Conservation (phyloP, 2,113 vertebrate genomes). For the Sceloporus tristichus region DNA sequence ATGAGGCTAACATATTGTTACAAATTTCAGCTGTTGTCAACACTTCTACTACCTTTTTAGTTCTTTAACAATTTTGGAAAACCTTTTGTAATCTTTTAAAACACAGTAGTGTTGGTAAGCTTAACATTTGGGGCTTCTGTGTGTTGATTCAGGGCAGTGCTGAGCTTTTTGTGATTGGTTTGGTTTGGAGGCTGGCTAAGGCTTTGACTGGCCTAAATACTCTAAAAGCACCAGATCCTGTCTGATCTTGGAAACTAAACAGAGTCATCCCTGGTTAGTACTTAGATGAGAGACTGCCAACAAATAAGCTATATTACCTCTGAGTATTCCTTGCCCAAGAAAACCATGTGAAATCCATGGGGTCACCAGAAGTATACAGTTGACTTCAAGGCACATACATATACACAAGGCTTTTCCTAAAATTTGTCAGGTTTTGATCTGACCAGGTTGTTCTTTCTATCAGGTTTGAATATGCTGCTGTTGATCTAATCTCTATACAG, state of each 20-base stretch:
- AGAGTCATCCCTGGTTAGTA: too few species aligned
- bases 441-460: not conserved
- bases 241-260: too few species aligned
- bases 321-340: too few species aligned
- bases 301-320: too few species aligned
- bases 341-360: too few species aligned
- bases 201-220: not conserved
- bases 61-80: slow-evolving; percentile 48
- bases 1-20: slow-evolving; percentile 47
- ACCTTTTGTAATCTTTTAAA: not conserved
- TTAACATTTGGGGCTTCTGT: not conserved
- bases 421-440: not conserved
- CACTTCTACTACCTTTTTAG: slow-evolving; percentile 60
- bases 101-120: not conserved
- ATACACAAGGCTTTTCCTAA: not conserved
- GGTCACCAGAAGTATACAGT: too few species aligned
- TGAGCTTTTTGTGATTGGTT: not conserved
- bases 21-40: slow-evolving; percentile 3
- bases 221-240: too few species aligned
- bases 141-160: not conserved
- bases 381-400: too few species aligned
- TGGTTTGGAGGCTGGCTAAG: not conserved
- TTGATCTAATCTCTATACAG: not conserved
- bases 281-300: too few species aligned
- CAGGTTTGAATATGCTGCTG: not conserved